Evolutionary conservation across 2,888 invertebrate species (phyloP).

Genomic region (Petrolisthes cinctipes): DNA sequence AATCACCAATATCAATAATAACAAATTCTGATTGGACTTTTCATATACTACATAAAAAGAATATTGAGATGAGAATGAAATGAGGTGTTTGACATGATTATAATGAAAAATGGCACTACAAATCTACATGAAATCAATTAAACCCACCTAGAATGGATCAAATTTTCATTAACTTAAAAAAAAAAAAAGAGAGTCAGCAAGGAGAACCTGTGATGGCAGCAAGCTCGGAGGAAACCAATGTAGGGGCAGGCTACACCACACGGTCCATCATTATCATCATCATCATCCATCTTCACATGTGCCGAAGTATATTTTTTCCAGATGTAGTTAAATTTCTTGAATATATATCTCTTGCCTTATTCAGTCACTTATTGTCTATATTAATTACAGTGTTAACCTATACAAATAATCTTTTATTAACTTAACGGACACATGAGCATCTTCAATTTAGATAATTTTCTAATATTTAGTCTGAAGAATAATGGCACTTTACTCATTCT

Average conservation of each 20-base stretch:
- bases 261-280: neutral
- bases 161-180: neutral
- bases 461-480: neutral
- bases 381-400: too few species aligned
- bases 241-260: neutral
- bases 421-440: too few species aligned
- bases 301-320: too few species aligned
- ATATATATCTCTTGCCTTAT: too few species aligned
- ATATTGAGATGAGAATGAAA: conserved; percentile 24
- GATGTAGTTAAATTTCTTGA: too few species aligned
- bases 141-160: neutral
- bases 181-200: conserved; percentile 34
- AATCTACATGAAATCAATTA: neutral
- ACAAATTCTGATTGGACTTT: neutral
- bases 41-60: conserved; percentile 18
- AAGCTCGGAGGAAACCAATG: conserved; percentile 30
- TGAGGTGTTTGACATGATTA: conserved; percentile 25
- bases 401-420: too few species aligned
- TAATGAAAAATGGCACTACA: conserved; percentile 20
- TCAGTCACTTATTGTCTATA: too few species aligned
- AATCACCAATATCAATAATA: neutral
- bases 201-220: conserved; percentile 38
- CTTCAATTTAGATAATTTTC: neutral
- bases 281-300: neutral
- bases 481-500: conserved; percentile 27